Conservation (phyloP, 2,797 vertebrate genomes). For the Anguilla anguilla region DNA sequence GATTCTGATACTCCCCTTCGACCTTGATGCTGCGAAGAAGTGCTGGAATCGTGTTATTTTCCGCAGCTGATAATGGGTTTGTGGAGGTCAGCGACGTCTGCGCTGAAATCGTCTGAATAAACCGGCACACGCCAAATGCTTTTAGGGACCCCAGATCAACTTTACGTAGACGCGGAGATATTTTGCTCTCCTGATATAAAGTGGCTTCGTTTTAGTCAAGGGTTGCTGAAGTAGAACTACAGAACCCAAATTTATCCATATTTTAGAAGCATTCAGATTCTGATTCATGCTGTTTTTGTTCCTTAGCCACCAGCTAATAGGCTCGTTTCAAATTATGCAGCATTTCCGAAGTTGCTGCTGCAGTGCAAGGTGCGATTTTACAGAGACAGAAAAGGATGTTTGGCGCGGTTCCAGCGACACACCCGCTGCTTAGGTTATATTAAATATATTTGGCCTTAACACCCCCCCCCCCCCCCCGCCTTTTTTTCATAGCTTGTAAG, state of each 20-base stretch:
- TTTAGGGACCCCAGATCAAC: neutral
- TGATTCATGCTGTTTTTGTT: neutral
- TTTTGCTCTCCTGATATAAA: neutral
- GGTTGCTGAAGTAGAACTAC: neutral
- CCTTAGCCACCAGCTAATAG: neutral
- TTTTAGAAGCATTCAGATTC: neutral
- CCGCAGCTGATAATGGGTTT: neutral
- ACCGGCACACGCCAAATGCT: neutral
- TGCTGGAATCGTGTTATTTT: neutral
- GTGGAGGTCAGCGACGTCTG: neutral
- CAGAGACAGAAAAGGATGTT: neutral
- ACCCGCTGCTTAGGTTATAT: neutral
- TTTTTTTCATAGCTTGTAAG: neutral
- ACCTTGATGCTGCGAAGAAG: conserved; percentile 25
- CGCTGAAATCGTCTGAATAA: neutral
- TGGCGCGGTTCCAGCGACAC: neutral
- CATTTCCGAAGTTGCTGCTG: neutral
- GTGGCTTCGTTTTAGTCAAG: neutral
- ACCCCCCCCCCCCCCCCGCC: too few species aligned
- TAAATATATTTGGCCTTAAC: neutral
- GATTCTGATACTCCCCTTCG: conserved; percentile 11
- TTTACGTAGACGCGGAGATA: neutral
- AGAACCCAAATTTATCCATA: neutral
- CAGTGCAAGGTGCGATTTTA: neutral
- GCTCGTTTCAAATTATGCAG: neutral